Evolutionary conservation across 2,797 vertebrate species (phyloP), one percentile per base, ranked within the genome.

Genomic region (Myotis vivesi): DNA sequence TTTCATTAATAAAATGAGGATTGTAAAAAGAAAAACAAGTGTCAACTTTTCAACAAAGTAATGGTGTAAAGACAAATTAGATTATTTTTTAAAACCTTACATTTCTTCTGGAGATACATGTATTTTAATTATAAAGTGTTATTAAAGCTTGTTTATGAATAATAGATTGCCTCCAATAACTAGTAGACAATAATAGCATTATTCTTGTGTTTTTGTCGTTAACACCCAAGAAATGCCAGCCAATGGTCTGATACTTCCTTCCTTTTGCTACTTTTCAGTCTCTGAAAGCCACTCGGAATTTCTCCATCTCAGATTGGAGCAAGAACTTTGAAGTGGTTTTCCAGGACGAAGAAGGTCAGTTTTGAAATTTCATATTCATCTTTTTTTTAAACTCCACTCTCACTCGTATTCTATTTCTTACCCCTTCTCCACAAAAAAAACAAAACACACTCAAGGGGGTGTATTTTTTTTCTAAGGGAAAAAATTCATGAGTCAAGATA

Each of bases 301-400:
- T 99, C 98, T 99, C 99, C 1, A 98, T 99, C 97, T 99, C 99
- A 30, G 99, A 99, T 97, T 99, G 99, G 99, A 99, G 99, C 98
- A 99, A 99, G 98, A 99, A 99, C 98, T 99, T 99, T 95, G 99
- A 99, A 98, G 99, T 99, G 23, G 98, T 99, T 98, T 99, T 99
- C 97, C 99, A 99, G 96, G 99, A 99, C 97, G 99, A 99, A 97
- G 99, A 99, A 99, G 99, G 99, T 99, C 97, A 98, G 98, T 98
- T 96, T 93, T 95, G 68, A 94, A 92, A 92, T 89, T 91, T 87
- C 51, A 75, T 72, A 49, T 55, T 95, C 57, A 87, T 85, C 51
- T 38, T 38, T 38, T 75, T 95, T 80, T 94, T 81, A 12, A 62
- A 75, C 22, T 71, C 66, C 79, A 59, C 22, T 86, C 38, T n/a